Evolutionary conservation across 2,797 vertebrate genomes (phyloP).

Genomic region (Notolepis coatsorum): DNA sequence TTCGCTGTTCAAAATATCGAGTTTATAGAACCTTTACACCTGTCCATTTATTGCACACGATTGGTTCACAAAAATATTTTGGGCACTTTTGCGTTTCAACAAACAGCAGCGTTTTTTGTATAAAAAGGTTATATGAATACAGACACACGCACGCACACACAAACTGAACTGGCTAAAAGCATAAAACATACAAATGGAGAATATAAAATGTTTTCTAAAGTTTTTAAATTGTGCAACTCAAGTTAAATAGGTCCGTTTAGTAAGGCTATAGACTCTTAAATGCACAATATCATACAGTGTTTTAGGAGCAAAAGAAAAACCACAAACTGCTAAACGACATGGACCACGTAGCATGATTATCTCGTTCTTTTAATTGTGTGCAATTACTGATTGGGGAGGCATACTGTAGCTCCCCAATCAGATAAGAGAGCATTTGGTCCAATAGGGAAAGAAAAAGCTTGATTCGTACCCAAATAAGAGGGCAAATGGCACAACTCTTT

Average conservation of each 20-base stretch:
- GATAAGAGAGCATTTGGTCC: slow-evolving; percentile 77
- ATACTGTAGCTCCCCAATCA: slow-evolving; percentile 55
- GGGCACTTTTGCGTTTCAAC: slow-evolving; percentile 80
- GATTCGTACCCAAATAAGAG: slow-evolving; percentile 55
- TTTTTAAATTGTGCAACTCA: slow-evolving; percentile 73
- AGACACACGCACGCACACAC: slow-evolving; percentile 43
- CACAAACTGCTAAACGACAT: slow-evolving; percentile 58
- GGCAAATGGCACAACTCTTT: slow-evolving; percentile 67
- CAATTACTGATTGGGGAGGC: slow-evolving; percentile 74
- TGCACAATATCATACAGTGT: slow-evolving; percentile 75
- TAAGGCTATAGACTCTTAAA: slow-evolving; percentile 73
- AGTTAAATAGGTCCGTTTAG: slow-evolving; percentile 73
- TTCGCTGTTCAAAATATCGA: slow-evolving; percentile 51
- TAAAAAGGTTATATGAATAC: slow-evolving; percentile 63
- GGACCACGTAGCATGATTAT: slow-evolving; percentile 72
- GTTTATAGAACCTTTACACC: slow-evolving; percentile 58
- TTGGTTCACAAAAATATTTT: slow-evolving; percentile 79
- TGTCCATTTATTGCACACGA: slow-evolving; percentile 81
- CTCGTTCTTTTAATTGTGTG: slow-evolving; percentile 66
- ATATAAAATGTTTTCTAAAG: slow-evolving; percentile 48
- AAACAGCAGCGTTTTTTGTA: slow-evolving; percentile 80
- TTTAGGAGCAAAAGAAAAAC: slow-evolving; percentile 51
- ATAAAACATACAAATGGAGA: slow-evolving; percentile 63
- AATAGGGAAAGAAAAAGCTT: slow-evolving; percentile 46
- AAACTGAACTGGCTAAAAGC: slow-evolving; percentile 61